Evolutionary conservation across 2,113 vertebrate genomes (phyloP).

Genomic region (Macaca mulatta): DNA sequence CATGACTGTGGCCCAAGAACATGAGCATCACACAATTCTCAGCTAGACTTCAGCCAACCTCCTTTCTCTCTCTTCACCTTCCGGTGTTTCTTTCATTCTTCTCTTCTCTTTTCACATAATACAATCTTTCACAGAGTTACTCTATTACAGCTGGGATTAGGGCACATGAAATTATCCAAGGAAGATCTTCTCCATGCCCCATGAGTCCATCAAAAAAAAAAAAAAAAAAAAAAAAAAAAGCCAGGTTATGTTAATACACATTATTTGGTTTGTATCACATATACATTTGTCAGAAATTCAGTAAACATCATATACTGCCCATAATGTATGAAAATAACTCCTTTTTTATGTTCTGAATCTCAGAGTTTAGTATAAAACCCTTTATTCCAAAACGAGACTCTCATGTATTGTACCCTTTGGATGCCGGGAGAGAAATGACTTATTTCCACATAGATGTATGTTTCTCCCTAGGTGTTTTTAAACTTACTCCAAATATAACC

Average conservation of each 20-base stretch:
- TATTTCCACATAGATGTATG: background rate
- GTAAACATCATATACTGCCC: background rate
- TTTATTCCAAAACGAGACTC: background rate
- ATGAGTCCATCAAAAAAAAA: background rate
- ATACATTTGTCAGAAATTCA: background rate
- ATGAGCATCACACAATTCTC: background rate
- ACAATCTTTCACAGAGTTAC: background rate
- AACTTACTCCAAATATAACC: conserved; percentile 30
- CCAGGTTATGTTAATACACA: background rate
- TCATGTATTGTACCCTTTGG: background rate
- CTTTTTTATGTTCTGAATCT: background rate
- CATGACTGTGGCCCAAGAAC: background rate
- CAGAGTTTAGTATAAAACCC: background rate
- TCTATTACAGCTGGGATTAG: background rate
- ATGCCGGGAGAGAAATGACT: background rate
- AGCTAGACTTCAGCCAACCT: background rate
- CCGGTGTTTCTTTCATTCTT: background rate
- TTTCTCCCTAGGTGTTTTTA: conserved; percentile 33
- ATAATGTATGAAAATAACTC: background rate
- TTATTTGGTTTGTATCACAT: background rate
- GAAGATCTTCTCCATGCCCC: background rate
- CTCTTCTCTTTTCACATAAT: background rate
- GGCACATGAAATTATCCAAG: background rate
- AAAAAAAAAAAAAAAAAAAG: background rate
- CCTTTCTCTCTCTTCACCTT: background rate